Percentiles rank a stretch among this genome's conserved stretches.
Conservation (phyloP, 2,888 invertebrate species). For the Napeogenes sylphis region DNA sequence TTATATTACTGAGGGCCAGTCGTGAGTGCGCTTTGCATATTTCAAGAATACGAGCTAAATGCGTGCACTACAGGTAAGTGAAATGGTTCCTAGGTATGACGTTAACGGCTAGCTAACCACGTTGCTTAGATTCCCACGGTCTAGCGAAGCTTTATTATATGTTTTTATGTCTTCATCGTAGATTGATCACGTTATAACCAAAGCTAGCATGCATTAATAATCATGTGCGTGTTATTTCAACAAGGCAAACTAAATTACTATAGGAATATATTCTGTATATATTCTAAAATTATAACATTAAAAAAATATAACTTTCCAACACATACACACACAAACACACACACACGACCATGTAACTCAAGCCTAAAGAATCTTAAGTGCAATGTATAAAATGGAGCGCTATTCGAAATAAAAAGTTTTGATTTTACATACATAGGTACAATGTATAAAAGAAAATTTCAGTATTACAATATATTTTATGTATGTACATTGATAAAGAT, state of each 20-base stretch:
- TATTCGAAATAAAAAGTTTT: too few relatives aligned
- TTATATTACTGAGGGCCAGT: slow-evolving; percentile 34
- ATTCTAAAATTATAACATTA: too few relatives aligned
- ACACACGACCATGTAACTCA: too few relatives aligned
- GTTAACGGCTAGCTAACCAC: slow-evolving; percentile 47
- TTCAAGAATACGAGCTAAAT: slow-evolving; percentile 66
- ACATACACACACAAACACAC: too few relatives aligned
- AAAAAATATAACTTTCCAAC: too few relatives aligned
- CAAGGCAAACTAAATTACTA: background rate
- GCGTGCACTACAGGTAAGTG: slow-evolving; percentile 66
- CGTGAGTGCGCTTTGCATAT: slow-evolving; percentile 75
- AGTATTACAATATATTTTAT: too few relatives aligned
- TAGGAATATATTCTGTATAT: background rate
- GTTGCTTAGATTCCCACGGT: slow-evolving; percentile 54
- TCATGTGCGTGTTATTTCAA: background rate
- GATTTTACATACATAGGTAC: too few relatives aligned
- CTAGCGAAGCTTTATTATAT: slow-evolving; percentile 12
- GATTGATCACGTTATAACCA: background rate
- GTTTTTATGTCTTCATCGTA: slow-evolving; percentile 6
- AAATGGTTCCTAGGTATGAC: slow-evolving; percentile 68
- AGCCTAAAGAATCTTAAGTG: too few relatives aligned
- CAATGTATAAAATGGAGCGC: too few relatives aligned
- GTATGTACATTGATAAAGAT: too few relatives aligned
- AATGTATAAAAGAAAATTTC: too few relatives aligned
- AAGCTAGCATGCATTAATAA: background rate